Base-by-base conservation (phyloP, 2,888 invertebrate species). In the Dione vanillae region DNA sequence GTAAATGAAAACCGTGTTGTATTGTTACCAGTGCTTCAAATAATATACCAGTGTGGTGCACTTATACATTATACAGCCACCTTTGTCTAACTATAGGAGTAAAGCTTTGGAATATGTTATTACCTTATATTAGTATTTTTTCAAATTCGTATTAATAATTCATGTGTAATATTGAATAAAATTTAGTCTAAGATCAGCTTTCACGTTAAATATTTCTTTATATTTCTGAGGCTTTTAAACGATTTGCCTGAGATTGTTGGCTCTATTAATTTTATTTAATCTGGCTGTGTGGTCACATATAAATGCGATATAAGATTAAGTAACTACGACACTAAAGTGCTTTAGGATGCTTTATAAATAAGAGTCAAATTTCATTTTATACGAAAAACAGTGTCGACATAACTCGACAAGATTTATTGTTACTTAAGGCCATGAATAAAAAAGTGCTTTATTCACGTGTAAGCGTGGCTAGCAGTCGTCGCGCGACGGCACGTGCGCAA, bases 341-440 rank as follows among this genome's bases (percentile, higher is more conserved):
- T 19, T 19, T n/a, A 45, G 45, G 80, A 79, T 82, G 82, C 83
- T 89, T 54, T 85, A 87, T 85, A 84, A 85, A 82, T 85, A 81
- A 85, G 87, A 79, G 78, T 91, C 87, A 82, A 85, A 88, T 91
- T 90, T 86, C 88, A 83, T 84, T 79, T 83, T 72, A 75, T 71
- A 66, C 70, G 78, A 80, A 82, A 82, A 82, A 83, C 85, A 82
- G 85, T 85, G 87, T 85, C 85, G 85, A 86, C 86, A 83, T 76
- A 76, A 77, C 71, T 76, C 75, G 74, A 81, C 80, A 75, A 75
- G 88, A 91, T 91, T 91, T 91, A 91, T 91, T 84, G 83, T 83
- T 83, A 83, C 83, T 82, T 78, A 81, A 79, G 78, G 83, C 82
- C 81, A 84, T 85, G 84, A 84, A 86, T 86, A 83, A 85, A 78